Evolutionary conservation across 2,113 vertebrate genomes (phyloP).

Genomic region (Laticauda colubrina): DNA sequence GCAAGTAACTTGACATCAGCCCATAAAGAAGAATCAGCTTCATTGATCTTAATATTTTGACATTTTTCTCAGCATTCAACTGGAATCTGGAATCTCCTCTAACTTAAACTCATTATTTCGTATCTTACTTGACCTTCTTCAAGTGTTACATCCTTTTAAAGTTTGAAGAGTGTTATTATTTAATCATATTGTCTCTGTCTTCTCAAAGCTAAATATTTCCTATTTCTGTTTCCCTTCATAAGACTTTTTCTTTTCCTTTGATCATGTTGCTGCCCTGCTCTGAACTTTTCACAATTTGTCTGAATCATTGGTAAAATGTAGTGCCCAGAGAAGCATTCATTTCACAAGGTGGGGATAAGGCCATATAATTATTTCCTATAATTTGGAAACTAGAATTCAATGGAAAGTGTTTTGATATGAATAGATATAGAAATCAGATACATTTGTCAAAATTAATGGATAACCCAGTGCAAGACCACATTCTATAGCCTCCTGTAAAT

Average conservation of each 20-base stretch:
- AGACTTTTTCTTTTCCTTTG: neutral
- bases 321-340: neutral
- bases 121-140: neutral
- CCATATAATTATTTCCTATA: neutral
- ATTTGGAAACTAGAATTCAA: constrained; percentile 49
- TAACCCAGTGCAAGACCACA: constrained; percentile 16
- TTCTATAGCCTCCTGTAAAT: constrained; percentile 20
- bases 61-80: neutral
- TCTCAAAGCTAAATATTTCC: neutral
- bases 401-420: constrained; percentile 51
- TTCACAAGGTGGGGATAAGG: neutral
- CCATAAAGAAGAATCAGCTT: neutral
- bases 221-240: neutral
- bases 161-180: neutral
- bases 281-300: neutral
- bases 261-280: neutral
- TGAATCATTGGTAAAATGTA: neutral
- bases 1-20: neutral
- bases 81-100: neutral
- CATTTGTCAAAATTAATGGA: constrained; percentile 33
- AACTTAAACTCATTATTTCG: neutral
- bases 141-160: neutral
- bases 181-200: neutral
- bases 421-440: constrained; percentile 35
- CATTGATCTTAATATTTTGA: neutral